Evolutionary conservation across 2,797 vertebrate species (phyloP), one percentile per base, ranked within the genome.

Genomic region (Sylvilagus floridanus): DNA sequence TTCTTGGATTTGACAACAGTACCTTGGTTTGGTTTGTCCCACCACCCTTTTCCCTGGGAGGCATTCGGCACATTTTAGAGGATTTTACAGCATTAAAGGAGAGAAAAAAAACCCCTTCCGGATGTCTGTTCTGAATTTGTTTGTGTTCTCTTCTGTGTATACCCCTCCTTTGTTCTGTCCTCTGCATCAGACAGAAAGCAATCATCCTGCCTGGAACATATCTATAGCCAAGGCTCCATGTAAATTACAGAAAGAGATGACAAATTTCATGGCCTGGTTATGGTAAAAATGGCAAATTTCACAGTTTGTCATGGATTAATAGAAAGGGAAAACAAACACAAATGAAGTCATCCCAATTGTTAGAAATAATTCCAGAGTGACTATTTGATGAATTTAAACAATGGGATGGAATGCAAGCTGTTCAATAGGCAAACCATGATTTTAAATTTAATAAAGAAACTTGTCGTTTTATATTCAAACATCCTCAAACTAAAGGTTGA

Each of bases 311-410:
- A 97, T 85, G 97, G 95, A 95, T 95, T 98, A 98, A 98, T 92
- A 95, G 96, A 97, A 98, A 97, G 96, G 77, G 87, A 98, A 98
- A 98, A 98, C 96, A 98, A 98, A 98, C 89, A 96, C 94, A 97
- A 97, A 97, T 95, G 97, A 97, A 98, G 95, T 97, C 97, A 96
- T 97, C 96, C 90, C 94, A 87, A 96, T 97, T 97, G 96, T 93
- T 97, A 95, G 84, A 94, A 97, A 93, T 96, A 93, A 97, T 96
- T 95, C 97, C 97, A 96, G 95, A 97, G 93, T 95, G 97, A 96
- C 96, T 95, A 83, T 97, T 95, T 96, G 96, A 97, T 91, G 96
- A 96, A 97, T 82, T 94, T 91, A 97, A 98, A 97, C 92, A 96
- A 95, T 92, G 81, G 17, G 24, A 84, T 87, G 96, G 84, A 93